Conservation (phyloP, 1,140 invertebrate species). For the Drosophila nigromelanica region DNA sequence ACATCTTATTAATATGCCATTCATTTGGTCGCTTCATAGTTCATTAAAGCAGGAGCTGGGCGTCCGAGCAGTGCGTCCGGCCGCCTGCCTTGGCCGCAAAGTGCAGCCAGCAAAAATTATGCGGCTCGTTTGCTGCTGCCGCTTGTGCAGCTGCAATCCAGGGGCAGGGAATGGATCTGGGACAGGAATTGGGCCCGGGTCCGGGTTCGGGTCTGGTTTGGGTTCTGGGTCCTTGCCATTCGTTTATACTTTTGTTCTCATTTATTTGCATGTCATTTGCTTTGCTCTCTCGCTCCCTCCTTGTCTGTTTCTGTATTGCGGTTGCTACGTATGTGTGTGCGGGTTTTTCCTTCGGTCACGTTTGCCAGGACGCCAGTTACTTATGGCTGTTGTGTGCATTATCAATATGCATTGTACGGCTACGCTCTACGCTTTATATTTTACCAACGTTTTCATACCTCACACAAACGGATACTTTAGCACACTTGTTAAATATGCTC, state of each 20-base stretch:
- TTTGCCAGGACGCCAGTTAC: constrained; percentile 76
- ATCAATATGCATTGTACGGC: constrained; percentile 76
- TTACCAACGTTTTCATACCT: constrained; percentile 44
- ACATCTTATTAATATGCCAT: constrained; percentile 79
- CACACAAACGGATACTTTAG: background rate
- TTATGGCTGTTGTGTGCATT: constrained; percentile 79
- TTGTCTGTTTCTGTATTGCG: background rate
- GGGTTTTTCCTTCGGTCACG: constrained; percentile 57
- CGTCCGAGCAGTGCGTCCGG: constrained; percentile 50
- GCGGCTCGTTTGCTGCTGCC: constrained; percentile 73
- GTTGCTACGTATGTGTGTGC: constrained; percentile 4
- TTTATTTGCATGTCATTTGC: constrained; percentile 82
- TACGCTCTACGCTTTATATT: constrained; percentile 60
- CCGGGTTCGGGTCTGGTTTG: background rate
- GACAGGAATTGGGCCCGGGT: background rate
- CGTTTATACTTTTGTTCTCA: constrained; percentile 80
- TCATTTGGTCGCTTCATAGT: constrained; percentile 78
- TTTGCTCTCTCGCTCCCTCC: constrained; percentile 23
- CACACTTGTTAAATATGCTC: background rate
- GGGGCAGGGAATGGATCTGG: background rate
- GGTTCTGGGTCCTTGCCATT: constrained; percentile 47
- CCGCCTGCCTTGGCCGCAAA: constrained; percentile 68
- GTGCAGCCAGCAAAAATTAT: constrained; percentile 80
- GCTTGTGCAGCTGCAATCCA: constrained; percentile 13
- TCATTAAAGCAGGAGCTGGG: constrained; percentile 71